Evolutionary conservation across 2,797 vertebrate genomes (phyloP), one percentile per base, ranked within the genome.

Genomic region (Notolabrus celidotus): DNA sequence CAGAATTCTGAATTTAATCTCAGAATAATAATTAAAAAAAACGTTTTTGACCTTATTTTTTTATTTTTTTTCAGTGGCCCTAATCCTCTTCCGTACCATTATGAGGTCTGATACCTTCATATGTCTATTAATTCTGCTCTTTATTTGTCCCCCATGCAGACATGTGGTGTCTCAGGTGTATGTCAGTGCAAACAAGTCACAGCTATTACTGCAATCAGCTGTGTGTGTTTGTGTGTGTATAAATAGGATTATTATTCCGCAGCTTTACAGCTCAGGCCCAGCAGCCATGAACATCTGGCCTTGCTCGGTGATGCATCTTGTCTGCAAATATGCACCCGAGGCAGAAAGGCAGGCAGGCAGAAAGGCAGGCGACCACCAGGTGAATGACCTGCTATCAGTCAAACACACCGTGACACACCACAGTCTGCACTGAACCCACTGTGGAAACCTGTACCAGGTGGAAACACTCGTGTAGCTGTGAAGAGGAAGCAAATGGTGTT

Each of bases 201-300:
- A 61, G 11, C 54, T 46, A 6, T 31, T 16, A 19, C 3, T 29
- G 20, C 22, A 50, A 16, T 16, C 15, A 16, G 2, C 12, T 31
- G 10, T 54, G 51, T 59, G 50, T 41, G 12, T 52, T 43, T 57
- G 11, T 19, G 25, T 54, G 23, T 38, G 47, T 50, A 51, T 31
- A 23, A 64, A 73, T 9, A 22, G 51, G 67, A 81, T 82, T 80
- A 81, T 82, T 80, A 72, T 8, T 63, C 12, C 29, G 51, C 25
- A 34, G 51, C 46, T 55, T 52, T 51, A 49, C 8, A 56, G 38
- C 36, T 10, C 19, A 76, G 78, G 84, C 83, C 83, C 75, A 46
- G 73, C 55, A 67, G 75, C 56, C 23, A 22, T 16, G 16, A 80
- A 91, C 89, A 90, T 90, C 91, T 92, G 91, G 85, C 57, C 60